phyloP scores from a whole-genome alignment of 2,888 invertebrate species.

The Dendrolimus pini region DNA sequence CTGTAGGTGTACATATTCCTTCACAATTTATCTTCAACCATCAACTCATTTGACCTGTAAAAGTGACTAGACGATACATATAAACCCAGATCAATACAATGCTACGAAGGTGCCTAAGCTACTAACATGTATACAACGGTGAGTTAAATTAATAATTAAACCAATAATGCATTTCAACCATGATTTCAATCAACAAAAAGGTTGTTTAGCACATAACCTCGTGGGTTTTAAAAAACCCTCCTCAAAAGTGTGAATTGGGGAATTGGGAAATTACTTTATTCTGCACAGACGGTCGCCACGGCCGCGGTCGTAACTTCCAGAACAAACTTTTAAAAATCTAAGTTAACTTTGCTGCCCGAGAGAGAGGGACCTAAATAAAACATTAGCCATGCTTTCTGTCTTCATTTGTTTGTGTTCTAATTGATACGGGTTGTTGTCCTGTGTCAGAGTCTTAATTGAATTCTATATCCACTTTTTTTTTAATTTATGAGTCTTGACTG shows the following conservation, averaged over 20 bases:
- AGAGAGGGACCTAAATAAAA: slow-evolving; percentile 54
- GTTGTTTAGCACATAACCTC: slow-evolving; percentile 34
- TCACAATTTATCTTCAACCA: too few relatives aligned
- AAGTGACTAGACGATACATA: too few relatives aligned
- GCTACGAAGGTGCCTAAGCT: too few relatives aligned
- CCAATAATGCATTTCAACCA: slow-evolving; percentile 44
- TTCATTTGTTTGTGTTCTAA: slow-evolving; percentile 51
- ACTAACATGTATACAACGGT: too few relatives aligned
- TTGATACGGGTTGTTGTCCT: slow-evolving; percentile 50
- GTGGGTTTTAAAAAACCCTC: slow-evolving; percentile 63
- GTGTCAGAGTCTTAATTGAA: slow-evolving; percentile 6
- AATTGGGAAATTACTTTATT: slow-evolving; percentile 71
- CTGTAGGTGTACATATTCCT: too few relatives aligned
- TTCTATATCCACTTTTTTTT: slow-evolving; percentile 8
- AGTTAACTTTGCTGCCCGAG: slow-evolving; percentile 51
- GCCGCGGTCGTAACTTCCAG: slow-evolving; percentile 49
- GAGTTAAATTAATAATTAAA: slow-evolving; percentile 43
- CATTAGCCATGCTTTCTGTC: slow-evolving; percentile 46
- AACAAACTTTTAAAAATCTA: slow-evolving; percentile 71
- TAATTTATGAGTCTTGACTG: too few relatives aligned
- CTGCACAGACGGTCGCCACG: slow-evolving; percentile 54
- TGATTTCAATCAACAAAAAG: slow-evolving; percentile 47
- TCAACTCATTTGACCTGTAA: too few relatives aligned
- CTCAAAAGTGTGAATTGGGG: slow-evolving; percentile 69
- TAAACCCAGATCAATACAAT: too few relatives aligned